Base-by-base conservation (phyloP, 2,888 invertebrate species). In the Harpagoxenus sublaevis region DNA sequence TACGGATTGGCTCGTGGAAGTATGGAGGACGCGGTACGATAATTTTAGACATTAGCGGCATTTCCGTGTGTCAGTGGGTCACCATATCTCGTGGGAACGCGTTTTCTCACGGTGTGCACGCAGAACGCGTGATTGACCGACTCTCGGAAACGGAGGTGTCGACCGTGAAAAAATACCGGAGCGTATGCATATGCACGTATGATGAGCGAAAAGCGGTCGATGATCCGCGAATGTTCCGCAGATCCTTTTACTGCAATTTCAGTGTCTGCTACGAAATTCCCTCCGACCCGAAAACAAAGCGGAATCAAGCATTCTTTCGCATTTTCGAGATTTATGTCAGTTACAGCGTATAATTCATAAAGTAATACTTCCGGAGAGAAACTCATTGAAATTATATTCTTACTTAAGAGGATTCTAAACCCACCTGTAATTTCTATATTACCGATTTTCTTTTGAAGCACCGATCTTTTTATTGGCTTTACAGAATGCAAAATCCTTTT, bases 131-230 rank as follows among this genome's bases (percentile, higher is more conserved):
- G n/a, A 53, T 53, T n/a, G 53, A 23, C 45, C 12, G 79, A 65
- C 3, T 42, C 55, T 71, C 31, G 31, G 42, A 42, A 57, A 62
- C 39, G 42, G 77, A 66, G 77, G 66, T 68, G 57, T 70, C 74
- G 51, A 68, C 35, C 73, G 68, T 63, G 78, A 83, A 78, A 42
- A 55, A 62, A 68, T 42, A 28, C 4, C n/a, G 8, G 31, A 28
- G 53, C 39, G 42, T 28, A 10, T 8, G 23, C 60, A 10, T 18
- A 28, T 23, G n/a, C n/a, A 23, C 23, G 35, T 62, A 48, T 23
- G 75, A 55, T 5, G 51, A 45, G 15, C 62, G 73, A 77, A 88
- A 88, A 88, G 82, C 84, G 84, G 51, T 71, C 84, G 88, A 88
- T 86, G 85, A 87, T 87, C 83, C 73, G 83, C 60, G 79, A 51